phyloP scores from a whole-genome alignment of 2,888 invertebrate species.

The Nymphalis c-album region DNA sequence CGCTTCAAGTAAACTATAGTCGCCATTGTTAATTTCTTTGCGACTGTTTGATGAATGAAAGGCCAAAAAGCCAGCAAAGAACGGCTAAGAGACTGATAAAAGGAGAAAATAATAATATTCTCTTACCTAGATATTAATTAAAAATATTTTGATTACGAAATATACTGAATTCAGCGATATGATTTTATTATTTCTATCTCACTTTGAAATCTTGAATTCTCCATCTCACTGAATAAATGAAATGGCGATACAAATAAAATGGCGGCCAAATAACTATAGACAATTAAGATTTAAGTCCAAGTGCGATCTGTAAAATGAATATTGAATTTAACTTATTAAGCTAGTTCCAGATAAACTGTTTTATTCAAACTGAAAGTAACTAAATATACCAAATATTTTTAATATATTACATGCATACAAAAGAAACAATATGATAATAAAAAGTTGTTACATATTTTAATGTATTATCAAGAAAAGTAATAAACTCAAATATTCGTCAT shows the following conservation, averaged over 20 bases:
- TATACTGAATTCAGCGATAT: conserved; percentile 38
- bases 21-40: conserved; percentile 68
- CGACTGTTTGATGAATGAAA: conserved; percentile 29
- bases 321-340: not conserved
- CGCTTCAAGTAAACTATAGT: conserved; percentile 71
- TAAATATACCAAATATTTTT: no score
- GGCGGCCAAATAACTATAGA: conserved; percentile 51
- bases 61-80: conserved; percentile 8
- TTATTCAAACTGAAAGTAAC: no score
- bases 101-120: conserved; percentile 42
- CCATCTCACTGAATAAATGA: conserved; percentile 80
- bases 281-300: conserved; percentile 6
- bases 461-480: no score
- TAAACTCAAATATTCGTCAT: no score
- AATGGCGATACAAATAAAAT: conserved; percentile 81
- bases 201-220: conserved; percentile 72
- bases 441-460: no score
- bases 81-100: conserved; percentile 4
- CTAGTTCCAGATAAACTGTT: no score
- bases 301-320: not conserved
- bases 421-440: no score
- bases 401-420: no score
- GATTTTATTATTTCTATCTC: conserved; percentile 78
- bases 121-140: conserved; percentile 36
- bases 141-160: conserved; percentile 30